These are phyloP conservation scores for Ailuropoda melanoleuca DNA, from an alignment of 2,113 vertebrate genomes.

Conservation along the genomic window DNA sequence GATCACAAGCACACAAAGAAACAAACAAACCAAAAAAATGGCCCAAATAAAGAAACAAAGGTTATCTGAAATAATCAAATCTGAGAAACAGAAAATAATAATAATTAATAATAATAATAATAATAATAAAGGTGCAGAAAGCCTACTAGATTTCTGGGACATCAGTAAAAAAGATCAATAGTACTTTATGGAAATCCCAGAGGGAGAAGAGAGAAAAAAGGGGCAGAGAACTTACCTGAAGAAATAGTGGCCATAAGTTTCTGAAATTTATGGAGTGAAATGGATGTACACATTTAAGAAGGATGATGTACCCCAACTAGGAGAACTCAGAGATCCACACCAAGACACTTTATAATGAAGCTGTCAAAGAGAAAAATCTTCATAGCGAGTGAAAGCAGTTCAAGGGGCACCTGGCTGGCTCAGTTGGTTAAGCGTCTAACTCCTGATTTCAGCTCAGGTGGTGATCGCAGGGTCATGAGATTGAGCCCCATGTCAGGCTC, in stretches of 20 bases:
- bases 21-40: neutral
- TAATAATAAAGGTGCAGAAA: neutral
- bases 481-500: neutral
- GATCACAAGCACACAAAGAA: neutral
- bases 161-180: neutral
- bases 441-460: neutral
- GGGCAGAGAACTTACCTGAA: neutral
- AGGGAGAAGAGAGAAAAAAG: neutral
- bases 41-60: neutral
- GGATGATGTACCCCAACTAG: neutral
- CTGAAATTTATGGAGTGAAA: neutral
- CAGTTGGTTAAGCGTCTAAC: neutral
- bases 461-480: neutral
- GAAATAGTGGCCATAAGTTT: neutral
- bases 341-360: neutral
- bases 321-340: neutral
- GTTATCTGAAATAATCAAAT: neutral
- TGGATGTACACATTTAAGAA: neutral
- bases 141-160: neutral
- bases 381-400: neutral
- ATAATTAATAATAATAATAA: neutral
- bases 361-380: neutral
- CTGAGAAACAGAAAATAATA: neutral
- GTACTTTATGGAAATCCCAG: neutral
- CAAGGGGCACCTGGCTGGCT: neutral